Conservation (phyloP, 53 echinoderm and acorn worm genomes). For the Hippasteria phrygiana region DNA sequence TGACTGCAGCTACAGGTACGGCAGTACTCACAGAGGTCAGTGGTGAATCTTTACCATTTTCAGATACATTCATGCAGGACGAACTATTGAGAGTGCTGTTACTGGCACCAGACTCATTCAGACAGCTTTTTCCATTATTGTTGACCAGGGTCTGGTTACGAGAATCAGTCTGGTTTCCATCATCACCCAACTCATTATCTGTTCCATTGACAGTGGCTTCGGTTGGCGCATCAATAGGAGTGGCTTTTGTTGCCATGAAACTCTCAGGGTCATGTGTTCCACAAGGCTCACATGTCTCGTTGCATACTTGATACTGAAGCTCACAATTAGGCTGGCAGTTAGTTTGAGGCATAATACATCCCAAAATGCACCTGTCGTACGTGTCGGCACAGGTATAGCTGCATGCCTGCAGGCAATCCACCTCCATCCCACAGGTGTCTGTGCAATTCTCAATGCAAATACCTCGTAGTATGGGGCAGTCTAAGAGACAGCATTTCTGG, state of each 20-base stretch:
- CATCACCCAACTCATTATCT: not conserved
- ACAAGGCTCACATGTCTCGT: slow-evolving; percentile 29
- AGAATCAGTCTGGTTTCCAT: not conserved
- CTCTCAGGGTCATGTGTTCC: not conserved
- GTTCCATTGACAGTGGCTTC: not conserved
- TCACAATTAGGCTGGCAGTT: slow-evolving; percentile 50
- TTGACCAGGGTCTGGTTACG: not conserved
- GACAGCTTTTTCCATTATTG: slow-evolving; percentile 20
- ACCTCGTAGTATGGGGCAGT: not conserved
- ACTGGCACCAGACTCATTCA: slow-evolving; percentile 33
- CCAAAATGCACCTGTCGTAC: slow-evolving; percentile 47
- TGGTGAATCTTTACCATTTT: not conserved
- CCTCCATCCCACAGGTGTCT: slow-evolving; percentile 33
- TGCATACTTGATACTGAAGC: slow-evolving; percentile 10
- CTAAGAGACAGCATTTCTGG: slow-evolving; percentile 46
- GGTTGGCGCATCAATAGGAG: not conserved
- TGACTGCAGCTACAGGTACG: not conserved
- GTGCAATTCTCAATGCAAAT: slow-evolving; percentile 60
- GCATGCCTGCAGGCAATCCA: slow-evolving; percentile 43
- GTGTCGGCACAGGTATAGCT: slow-evolving; percentile 28
- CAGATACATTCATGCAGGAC: not conserved
- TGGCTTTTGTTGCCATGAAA: not conserved
- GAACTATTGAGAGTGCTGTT: not conserved
- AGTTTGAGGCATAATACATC: slow-evolving; percentile 52
- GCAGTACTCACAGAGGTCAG: not conserved